Evolutionary conservation across 1,140 invertebrate genomes (phyloP), one percentile per base, ranked within the genome.

Genomic region (Euschistus heros): DNA sequence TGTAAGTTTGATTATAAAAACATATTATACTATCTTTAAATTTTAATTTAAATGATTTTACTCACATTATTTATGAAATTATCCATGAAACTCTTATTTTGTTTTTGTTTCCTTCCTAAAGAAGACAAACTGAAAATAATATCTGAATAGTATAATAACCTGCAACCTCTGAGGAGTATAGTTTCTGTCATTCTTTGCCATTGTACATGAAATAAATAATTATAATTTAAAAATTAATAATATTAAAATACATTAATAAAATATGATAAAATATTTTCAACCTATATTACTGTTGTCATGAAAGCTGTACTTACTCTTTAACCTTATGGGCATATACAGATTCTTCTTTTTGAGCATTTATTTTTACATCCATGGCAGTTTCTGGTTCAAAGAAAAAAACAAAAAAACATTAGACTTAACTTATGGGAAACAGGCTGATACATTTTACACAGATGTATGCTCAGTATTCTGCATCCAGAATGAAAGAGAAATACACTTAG

Each of bases 331-430:
- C 33, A 42, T 27, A 64, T 42, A 15, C 6, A 57, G 26, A 57
- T 15, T 55, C 26, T 15, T 37, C 46, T 22, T 6, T 64, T 64
- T 57, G 50, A 10, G 30, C 30, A 64, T 44, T 24, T 18, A 64
- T 55, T 57, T 57, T 64, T 42, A 27, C 15, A 15, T 20, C 30
- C 52, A 50, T 64, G 20, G 50, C 54, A 22, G 50, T 64, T 27
- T 54, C 46, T 52, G 18, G 17, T 46, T 33, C 1, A 46, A 33
- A 64, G 15, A 30, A n/a, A 55, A 57, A 26, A 57, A 18, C 13
- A 18, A 17, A 18, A 52, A 52, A 52, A 17, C n/a, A 13, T 52
- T 44, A n/a, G n/a, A n/a, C n/a, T n/a, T n/a, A n/a, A n/a, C n/a
- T n/a, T n/a, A n/a, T n/a, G n/a, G n/a, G n/a, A n/a, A n/a, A n/a